Percentiles rank a stretch among this genome's conserved stretches.
phyloP scores from a whole-genome alignment of 2,113 vertebrate genomes.

The Nanorana parkeri region DNA sequence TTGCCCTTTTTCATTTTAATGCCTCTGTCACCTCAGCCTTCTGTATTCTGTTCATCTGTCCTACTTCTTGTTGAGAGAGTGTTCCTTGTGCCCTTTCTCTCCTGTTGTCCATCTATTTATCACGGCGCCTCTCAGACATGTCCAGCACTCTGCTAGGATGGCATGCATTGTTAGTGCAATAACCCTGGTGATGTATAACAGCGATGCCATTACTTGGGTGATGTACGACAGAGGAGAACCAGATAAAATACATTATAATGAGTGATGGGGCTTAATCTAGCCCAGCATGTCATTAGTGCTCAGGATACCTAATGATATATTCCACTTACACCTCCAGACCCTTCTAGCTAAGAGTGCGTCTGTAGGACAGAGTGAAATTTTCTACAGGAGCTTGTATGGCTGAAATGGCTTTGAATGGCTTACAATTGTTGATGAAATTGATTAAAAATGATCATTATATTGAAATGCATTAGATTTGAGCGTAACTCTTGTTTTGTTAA shows the following conservation, averaged over 20 bases:
- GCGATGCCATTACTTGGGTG: conserved; percentile 33
- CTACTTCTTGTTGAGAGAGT: conserved; percentile 25
- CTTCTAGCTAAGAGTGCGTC: conserved; percentile 14
- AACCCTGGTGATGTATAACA: conserved; percentile 43
- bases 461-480: no score
- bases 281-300: conserved; percentile 36
- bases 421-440: no score
- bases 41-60: conserved; percentile 16
- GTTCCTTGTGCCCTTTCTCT: conserved; percentile 40
- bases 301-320: conserved; percentile 46
- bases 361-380: conserved; percentile 10
- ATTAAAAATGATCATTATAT: no score
- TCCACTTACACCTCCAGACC: conserved; percentile 16
- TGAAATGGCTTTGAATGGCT: background rate
- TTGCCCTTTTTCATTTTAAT: conserved; percentile 9
- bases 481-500: no score
- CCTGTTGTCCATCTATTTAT: conserved; percentile 23
- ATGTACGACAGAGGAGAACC: conserved; percentile 25
- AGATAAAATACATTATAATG: conserved; percentile 51
- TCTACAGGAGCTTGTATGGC: background rate
- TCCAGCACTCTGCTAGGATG: conserved; percentile 19
- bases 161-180: conserved; percentile 39
- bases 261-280: conserved; percentile 42
- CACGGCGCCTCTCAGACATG: conserved; percentile 27
- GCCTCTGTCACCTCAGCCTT: conserved; percentile 5